These are phyloP conservation scores for Lumbricus terrestris DNA, from an alignment of 2,888 invertebrate species.

Conservation along the genomic window DNA sequence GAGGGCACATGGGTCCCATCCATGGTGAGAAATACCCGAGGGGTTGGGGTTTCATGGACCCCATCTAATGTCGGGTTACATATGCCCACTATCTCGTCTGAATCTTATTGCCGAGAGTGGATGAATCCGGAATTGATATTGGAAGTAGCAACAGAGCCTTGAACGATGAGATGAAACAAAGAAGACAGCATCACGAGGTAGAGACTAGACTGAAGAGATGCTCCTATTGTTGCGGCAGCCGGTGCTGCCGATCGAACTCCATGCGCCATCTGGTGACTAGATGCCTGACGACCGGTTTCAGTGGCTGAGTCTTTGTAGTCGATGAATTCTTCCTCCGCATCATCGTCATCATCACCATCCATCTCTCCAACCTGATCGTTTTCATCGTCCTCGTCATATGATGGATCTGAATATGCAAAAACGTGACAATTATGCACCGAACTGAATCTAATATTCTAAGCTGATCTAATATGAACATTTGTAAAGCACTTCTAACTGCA, in stretches of 20 bases:
- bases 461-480: too few relatives aligned
- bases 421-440: too few relatives aligned
- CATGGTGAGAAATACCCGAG: too few relatives aligned
- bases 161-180: not conserved
- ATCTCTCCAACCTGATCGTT: too few relatives aligned
- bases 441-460: too few relatives aligned
- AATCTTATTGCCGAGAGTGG: not conserved
- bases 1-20: too few relatives aligned
- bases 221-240: not conserved
- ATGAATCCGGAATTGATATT: not conserved
- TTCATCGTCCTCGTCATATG: not conserved
- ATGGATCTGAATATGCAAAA: not conserved
- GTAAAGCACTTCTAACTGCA: too few relatives aligned
- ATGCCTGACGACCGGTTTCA: not conserved
- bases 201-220: conserved; percentile 3
- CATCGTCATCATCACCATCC: not conserved
- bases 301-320: not conserved
- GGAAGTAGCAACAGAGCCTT: not conserved
- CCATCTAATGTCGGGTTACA: too few relatives aligned
- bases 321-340: not conserved
- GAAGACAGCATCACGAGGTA: not conserved
- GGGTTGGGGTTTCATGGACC: too few relatives aligned
- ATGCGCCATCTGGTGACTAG: not conserved
- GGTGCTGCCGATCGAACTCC: not conserved
- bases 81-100: too few relatives aligned